phyloP scores from a whole-genome alignment of 2,113 vertebrate genomes.

The Mesocricetus auratus region DNA sequence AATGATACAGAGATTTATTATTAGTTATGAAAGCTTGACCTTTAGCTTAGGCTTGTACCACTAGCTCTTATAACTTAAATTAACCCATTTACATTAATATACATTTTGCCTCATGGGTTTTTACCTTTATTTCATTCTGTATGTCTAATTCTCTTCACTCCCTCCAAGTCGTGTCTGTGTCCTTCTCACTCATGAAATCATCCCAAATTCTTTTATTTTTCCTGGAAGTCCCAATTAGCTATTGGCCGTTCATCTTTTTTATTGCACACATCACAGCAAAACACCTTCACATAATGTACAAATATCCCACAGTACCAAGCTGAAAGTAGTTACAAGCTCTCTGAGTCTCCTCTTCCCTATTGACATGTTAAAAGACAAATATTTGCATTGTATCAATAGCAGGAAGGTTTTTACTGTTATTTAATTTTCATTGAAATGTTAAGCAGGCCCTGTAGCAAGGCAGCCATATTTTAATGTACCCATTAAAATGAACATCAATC shows the following conservation, averaged over 20 bases:
- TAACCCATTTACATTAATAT: not conserved
- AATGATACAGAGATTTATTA: not conserved
- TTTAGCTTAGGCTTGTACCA: not conserved
- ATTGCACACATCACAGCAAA: not conserved
- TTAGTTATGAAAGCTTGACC: not conserved
- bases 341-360: not conserved
- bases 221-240: not conserved
- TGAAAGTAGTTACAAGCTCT: not conserved
- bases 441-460: not conserved
- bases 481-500: not conserved
- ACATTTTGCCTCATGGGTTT: not conserved
- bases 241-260: not conserved
- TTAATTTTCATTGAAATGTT: not conserved
- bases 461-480: not conserved
- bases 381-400: not conserved
- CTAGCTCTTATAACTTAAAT: not conserved
- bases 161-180: not conserved
- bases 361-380: not conserved
- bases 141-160: not conserved
- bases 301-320: not conserved
- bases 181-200: not conserved
- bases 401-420: not conserved
- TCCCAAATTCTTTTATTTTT: not conserved
- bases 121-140: not conserved
- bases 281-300: not conserved